Evolutionary conservation across 1,140 invertebrate species (phyloP).

Genomic region (Oreohelix idahoensis): DNA sequence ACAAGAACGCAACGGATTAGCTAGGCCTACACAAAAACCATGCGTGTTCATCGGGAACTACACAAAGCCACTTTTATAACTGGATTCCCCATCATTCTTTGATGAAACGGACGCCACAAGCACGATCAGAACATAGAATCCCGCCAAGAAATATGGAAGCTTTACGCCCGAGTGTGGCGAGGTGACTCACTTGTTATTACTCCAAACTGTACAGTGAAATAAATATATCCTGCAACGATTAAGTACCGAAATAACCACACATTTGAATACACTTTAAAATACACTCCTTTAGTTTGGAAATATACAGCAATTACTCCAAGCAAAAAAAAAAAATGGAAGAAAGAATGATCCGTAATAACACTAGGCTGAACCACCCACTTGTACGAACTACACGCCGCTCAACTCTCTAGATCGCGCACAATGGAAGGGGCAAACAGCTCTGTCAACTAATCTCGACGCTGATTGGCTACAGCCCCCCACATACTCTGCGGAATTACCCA

Average conservation of each 20-base stretch:
- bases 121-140: slow-evolving; percentile 11
- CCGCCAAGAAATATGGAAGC: slow-evolving; percentile 17
- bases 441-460: slow-evolving; percentile 60
- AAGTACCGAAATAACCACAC: background rate
- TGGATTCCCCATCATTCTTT: slow-evolving; percentile 27
- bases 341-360: slow-evolving; percentile 45
- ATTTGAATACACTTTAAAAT: background rate
- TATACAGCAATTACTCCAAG: background rate
- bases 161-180: background rate
- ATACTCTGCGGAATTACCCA: background rate
- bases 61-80: slow-evolving; percentile 37
- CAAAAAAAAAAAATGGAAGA: background rate
- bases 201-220: background rate
- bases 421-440: slow-evolving; percentile 63
- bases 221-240: slow-evolving; percentile 22
- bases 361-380: slow-evolving; percentile 55
- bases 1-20: background rate
- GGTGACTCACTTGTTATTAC: slow-evolving; percentile 7
- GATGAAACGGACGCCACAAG: slow-evolving; percentile 12
- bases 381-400: slow-evolving; percentile 45
- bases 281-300: background rate
- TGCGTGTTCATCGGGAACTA: background rate
- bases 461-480: slow-evolving; percentile 49
- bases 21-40: background rate
- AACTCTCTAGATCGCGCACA: slow-evolving; percentile 47